Conservation (phyloP, 2,797 vertebrate species). For the Neomorphus geoffroyi region DNA sequence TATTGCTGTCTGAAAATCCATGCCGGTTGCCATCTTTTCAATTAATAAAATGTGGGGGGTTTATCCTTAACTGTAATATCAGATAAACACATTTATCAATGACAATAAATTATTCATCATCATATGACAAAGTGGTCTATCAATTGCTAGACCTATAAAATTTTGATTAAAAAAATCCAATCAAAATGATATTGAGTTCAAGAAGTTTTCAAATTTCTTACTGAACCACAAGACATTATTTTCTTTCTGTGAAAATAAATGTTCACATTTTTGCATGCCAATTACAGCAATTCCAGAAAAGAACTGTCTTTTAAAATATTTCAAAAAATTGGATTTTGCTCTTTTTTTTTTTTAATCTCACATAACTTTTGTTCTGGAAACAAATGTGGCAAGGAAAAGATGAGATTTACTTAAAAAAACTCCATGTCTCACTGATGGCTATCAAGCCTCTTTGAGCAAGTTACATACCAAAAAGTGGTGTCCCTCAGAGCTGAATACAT, state of each 20-base stretch:
- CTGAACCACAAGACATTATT: neutral
- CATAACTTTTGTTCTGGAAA: neutral
- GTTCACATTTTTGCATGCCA: neutral
- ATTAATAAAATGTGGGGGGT: fast-evolving
- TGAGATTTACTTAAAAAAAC: neutral
- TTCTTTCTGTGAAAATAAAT: neutral
- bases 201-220: neutral
- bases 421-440: neutral
- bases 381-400: neutral
- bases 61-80: neutral
- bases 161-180: neutral
- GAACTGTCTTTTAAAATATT: neutral
- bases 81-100: neutral
- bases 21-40: neutral
- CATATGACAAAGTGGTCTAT: neutral
- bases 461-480: neutral
- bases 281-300: neutral
- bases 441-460: neutral
- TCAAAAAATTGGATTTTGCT: fast-evolving
- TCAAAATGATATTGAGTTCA: neutral
- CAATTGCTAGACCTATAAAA: neutral
- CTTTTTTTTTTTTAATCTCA: neutral
- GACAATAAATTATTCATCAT: neutral
- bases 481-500: neutral
- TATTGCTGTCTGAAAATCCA: neutral